Evolutionary conservation across 2,797 vertebrate species (phyloP).

Genomic region (Sebastes aleutianus): DNA sequence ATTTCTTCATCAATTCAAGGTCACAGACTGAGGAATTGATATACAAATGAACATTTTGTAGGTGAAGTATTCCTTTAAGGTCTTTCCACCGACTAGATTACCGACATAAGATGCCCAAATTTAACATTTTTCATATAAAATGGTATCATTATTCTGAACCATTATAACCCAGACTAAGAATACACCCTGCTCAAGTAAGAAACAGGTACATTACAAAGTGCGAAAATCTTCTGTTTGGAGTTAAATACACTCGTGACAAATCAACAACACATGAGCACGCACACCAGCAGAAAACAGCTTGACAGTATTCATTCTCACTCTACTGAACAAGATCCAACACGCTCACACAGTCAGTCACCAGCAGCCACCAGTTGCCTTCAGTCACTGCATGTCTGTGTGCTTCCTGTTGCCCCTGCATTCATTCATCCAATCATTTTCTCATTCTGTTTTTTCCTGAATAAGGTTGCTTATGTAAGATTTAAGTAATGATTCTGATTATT

Average conservation of each 20-base stretch:
- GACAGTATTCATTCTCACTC: slow-evolving; percentile 37
- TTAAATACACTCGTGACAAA: neutral
- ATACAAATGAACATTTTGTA: neutral
- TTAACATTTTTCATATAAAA: neutral
- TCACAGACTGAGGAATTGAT: neutral
- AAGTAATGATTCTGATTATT: neutral
- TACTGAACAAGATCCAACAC: slow-evolving; percentile 47
- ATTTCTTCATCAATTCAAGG: neutral
- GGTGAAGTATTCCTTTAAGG: neutral
- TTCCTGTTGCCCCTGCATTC: neutral
- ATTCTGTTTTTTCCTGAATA: neutral
- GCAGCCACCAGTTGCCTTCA: neutral
- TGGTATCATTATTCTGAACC: neutral
- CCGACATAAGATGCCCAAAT: neutral
- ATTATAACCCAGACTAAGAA: neutral
- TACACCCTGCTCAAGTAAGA: neutral
- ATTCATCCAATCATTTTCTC: slow-evolving; percentile 3
- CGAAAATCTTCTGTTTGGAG: neutral
- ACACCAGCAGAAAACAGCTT: neutral
- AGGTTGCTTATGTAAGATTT: neutral
- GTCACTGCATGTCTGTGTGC: neutral
- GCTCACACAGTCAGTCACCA: slow-evolving; percentile 19
- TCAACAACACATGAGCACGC: neutral
- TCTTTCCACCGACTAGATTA: neutral
- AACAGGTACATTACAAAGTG: neutral